These are phyloP conservation scores for Pipistrellus pipistrellus DNA, from an alignment of 2,797 vertebrate species.

Conservation along the genomic window DNA sequence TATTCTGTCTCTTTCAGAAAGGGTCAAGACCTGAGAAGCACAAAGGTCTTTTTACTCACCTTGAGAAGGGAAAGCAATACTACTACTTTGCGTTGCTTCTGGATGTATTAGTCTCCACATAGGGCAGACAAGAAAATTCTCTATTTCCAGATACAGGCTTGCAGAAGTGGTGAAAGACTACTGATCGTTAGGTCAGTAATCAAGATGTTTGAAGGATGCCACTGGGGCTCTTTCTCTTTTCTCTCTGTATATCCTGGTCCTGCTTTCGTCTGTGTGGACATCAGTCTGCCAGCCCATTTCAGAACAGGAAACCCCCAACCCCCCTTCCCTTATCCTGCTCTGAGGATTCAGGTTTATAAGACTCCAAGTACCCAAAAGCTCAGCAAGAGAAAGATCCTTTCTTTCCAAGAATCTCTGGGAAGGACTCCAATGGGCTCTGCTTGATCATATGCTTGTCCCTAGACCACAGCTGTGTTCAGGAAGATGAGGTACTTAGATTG, in stretches of 20 bases:
- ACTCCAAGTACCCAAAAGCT: neutral
- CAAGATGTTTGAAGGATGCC: neutral
- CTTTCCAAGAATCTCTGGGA: neutral
- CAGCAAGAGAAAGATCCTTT: conserved; percentile 15
- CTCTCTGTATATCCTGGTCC: neutral
- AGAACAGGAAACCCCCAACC: neutral
- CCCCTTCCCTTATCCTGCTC: neutral
- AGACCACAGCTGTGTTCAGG: neutral
- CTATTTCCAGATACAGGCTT: conserved; percentile 19
- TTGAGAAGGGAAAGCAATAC: neutral
- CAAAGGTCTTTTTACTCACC: neutral
- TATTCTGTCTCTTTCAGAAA: neutral
- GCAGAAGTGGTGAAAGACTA: conserved; percentile 9
- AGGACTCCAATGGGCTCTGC: neutral
- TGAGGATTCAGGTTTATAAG: neutral
- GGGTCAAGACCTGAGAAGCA: neutral
- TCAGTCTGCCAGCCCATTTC: neutral
- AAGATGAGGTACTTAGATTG: neutral
- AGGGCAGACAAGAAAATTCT: neutral
- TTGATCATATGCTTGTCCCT: neutral
- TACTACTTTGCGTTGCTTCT: neutral
- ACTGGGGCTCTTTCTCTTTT: neutral
- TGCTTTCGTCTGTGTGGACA: neutral
- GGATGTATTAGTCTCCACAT: neutral
- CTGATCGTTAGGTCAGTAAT: neutral